Base-by-base conservation (phyloP, 2,113 vertebrate species). In the Hippocampus mohnikei region DNA sequence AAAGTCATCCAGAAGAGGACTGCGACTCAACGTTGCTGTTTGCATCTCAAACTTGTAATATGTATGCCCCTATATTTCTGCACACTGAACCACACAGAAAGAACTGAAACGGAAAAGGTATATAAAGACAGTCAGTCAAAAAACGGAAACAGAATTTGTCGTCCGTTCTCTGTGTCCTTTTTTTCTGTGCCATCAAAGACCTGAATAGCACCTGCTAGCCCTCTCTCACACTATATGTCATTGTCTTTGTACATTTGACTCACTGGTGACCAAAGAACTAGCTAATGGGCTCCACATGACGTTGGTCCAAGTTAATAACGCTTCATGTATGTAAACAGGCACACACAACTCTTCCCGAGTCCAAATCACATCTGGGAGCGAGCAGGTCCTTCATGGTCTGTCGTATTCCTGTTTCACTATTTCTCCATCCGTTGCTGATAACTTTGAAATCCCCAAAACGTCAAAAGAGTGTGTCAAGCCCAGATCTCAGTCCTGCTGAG, bases 91-190 rank as follows among this genome's bases (percentile, higher is more conserved):
- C 95, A 96, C 96, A 98, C 94, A 81, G 87, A 88, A 82, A 89
- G 77, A 90, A 90, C 81, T 93, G 92, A 75, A 86, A 80, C 71
- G 77, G 80, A 90, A 94, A 95, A 94, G 94, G 93, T 93, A 95
- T 96, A 96, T 94, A 97, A 98, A 98, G 88, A 96, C 95, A 96
- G 95, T 97, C 94, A 95, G 94, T 96, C 94, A 94, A 96, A 97
- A 96, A 96, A 93, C 93, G 7, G 93, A 95, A 94, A 94, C 96
- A 95, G 94, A 94, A 95, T 94, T 94, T 95, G 94, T 95, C 95
- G 94, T 95, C 67, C 67, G 37, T 23, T 62, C 21, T 71, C 59
- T 67, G 50, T 55, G 74, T 75, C 42, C 42, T 79, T 61, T 65
- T 75, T 74, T 53, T 55, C 7, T 58, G 6, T 41, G 56, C 77